Evolutionary conservation across 2,888 invertebrate genomes (phyloP).

Genomic region (Busseola fusca): DNA sequence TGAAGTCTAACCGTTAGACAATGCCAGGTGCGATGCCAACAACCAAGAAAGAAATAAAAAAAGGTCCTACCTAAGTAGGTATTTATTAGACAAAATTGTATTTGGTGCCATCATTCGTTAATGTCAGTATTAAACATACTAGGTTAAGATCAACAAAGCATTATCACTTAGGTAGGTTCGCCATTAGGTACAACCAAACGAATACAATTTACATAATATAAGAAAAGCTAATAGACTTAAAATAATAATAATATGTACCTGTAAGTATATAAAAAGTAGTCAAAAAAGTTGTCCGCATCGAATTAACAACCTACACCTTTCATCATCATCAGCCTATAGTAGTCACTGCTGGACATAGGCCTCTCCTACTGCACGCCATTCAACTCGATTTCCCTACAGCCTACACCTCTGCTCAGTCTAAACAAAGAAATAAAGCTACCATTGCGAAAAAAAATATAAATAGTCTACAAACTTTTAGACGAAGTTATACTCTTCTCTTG

Average conservation of each 20-base stretch:
- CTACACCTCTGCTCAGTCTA: neutral
- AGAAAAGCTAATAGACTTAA: neutral
- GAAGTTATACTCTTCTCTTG: constrained; percentile 42
- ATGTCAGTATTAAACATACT: neutral
- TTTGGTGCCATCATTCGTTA: neutral
- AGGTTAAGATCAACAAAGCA: neutral
- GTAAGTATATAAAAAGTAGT: neutral
- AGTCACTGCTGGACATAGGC: no score
- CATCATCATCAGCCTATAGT: no score
- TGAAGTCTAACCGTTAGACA: neutral
- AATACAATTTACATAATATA: neutral
- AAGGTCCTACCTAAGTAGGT: no score
- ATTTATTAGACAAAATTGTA: neutral
- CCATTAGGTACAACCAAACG: neutral
- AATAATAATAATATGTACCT: neutral
- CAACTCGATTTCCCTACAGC: no score
- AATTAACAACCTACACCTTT: neutral
- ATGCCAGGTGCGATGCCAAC: constrained; percentile 6
- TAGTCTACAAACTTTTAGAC: constrained; percentile 36
- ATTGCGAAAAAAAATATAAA: constrained; percentile 19
- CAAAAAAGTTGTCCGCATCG: neutral
- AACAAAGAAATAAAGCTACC: constrained; percentile 8
- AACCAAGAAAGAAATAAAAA: neutral
- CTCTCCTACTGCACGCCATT: no score
- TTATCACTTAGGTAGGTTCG: neutral